Percentiles rank a stretch among this genome's conserved stretches.
These are phyloP conservation scores for Eubucco bourcierii DNA, from an alignment of 2,113 vertebrate genomes.

Conservation along the genomic window DNA sequence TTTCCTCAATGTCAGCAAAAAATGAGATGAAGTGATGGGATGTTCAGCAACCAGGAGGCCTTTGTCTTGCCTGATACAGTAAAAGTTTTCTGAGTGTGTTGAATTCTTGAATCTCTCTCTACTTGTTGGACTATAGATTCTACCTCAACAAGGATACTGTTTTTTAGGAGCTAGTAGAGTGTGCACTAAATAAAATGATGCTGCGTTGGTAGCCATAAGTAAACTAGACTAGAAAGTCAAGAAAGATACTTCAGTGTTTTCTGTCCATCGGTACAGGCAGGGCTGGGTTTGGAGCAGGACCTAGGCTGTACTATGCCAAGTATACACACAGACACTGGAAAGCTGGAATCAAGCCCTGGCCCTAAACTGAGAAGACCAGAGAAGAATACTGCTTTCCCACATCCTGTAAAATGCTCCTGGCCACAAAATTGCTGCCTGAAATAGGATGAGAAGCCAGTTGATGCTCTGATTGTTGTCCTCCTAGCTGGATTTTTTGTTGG, in stretches of 20 bases:
- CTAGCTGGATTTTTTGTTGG: background rate
- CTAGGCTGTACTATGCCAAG: background rate
- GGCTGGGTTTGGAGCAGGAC: background rate
- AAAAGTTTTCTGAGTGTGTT: background rate
- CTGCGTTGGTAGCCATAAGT: background rate
- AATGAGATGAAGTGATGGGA: background rate
- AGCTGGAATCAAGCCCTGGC: slow-evolving; percentile 25
- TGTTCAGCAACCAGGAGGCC: background rate
- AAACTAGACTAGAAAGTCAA: background rate
- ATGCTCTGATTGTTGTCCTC: background rate
- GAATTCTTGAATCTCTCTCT: background rate
- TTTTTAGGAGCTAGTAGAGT: background rate
- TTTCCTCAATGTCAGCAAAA: background rate
- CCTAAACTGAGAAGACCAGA: background rate
- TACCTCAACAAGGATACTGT: background rate
- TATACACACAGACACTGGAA: background rate
- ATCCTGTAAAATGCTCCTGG: slow-evolving; percentile 23
- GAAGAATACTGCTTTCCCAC: slow-evolving; percentile 33
- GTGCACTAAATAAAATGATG: background rate
- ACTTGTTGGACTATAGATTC: background rate
- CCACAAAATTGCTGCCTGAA: background rate
- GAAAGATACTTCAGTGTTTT: background rate
- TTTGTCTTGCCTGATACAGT: background rate
- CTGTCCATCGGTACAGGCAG: background rate
- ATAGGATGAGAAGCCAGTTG: background rate